Evolutionary conservation across 2,797 vertebrate genomes (phyloP).

Genomic region (Melanotaenia parkinsoni): DNA sequence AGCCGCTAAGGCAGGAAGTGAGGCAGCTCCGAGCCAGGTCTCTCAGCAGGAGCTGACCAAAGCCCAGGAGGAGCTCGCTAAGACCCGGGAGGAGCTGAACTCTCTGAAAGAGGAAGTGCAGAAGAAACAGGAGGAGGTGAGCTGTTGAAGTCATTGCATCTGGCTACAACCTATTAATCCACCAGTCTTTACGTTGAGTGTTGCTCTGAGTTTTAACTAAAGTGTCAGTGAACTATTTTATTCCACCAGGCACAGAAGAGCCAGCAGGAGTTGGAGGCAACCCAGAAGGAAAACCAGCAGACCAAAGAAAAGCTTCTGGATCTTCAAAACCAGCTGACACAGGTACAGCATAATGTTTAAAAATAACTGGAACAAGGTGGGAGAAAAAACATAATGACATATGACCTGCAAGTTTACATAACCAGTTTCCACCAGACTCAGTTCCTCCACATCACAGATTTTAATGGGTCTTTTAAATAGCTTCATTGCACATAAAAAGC

Average conservation of each 20-base stretch:
- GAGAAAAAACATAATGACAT: background rate
- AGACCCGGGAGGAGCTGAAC: conserved; percentile 78
- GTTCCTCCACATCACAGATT: too few relatives aligned
- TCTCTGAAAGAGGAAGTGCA: conserved; percentile 58
- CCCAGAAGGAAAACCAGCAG: conserved; percentile 73
- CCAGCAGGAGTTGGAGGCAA: conserved; percentile 63
- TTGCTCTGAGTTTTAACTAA: background rate
- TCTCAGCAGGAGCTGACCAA: conserved; percentile 85
- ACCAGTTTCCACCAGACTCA: background rate
- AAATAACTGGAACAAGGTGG: background rate
- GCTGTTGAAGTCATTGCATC: background rate
- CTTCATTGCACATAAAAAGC: background rate
- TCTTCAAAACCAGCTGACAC: conserved; percentile 69
- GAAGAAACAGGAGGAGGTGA: conserved; percentile 89
- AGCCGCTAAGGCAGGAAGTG: conserved; percentile 71
- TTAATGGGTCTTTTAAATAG: background rate
- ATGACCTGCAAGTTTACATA: background rate
- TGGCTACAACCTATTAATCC: background rate
- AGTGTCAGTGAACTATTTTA: background rate
- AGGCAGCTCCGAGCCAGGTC: conserved; percentile 80
- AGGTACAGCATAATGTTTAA: conserved; percentile 39
- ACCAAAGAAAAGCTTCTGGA: conserved; percentile 72
- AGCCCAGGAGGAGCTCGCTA: conserved; percentile 87
- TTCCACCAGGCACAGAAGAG: conserved; percentile 85
- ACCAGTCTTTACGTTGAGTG: background rate